A percentile compares a stretch with the other conserved stretches of the same genome.
phyloP scores from a whole-genome alignment of 2,113 vertebrate genomes.

The Hippolais icterina region DNA sequence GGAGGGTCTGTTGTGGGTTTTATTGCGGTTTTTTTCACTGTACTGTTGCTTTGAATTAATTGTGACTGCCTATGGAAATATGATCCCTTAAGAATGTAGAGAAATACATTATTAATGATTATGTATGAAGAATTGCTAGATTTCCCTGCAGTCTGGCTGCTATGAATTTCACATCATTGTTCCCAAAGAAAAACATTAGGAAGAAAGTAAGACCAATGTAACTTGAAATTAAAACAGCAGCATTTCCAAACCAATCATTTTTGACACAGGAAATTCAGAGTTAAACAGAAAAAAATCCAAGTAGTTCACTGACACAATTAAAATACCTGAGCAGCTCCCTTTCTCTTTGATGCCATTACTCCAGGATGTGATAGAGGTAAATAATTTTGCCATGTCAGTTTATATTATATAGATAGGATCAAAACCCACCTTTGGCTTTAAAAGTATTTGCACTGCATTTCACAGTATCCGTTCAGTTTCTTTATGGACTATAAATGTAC shows the following conservation, averaged over 20 bases:
- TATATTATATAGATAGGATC: neutral
- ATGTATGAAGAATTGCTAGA: neutral
- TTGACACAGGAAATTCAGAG: neutral
- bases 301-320: neutral
- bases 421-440: neutral
- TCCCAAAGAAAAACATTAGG: neutral
- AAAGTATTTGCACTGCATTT: neutral
- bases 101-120: slow-evolving; percentile 26
- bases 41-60: slow-evolving; percentile 4
- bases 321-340: neutral
- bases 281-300: neutral
- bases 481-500: neutral
- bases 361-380: neutral
- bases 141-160: neutral
- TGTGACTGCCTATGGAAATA: neutral
- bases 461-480: neutral
- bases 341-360: neutral
- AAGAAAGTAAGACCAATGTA: neutral
- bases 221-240: neutral
- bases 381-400: neutral
- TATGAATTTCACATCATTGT: neutral
- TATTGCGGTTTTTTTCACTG: neutral
- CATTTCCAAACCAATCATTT: neutral
- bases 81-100: neutral
- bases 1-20: neutral